Evolutionary conservation across 1,140 invertebrate species (phyloP).

Genomic region (Lasaia peninsularis): DNA sequence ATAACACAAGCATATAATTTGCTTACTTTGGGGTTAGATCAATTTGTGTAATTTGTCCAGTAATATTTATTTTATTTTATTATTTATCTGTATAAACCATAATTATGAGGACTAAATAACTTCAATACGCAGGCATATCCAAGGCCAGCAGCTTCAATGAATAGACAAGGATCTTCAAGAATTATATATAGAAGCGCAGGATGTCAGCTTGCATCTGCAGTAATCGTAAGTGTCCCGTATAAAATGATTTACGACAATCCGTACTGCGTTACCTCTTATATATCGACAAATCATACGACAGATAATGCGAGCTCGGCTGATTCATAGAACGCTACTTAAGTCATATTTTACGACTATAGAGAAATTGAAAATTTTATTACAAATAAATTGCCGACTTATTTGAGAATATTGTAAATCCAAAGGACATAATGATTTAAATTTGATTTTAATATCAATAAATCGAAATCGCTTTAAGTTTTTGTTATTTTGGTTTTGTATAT

Average conservation of each 20-base stretch:
- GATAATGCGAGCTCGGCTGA: constrained; percentile 40
- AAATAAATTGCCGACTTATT: constrained; percentile 41
- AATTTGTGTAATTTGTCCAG: too few relatives aligned
- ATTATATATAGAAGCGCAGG: not conserved
- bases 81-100: too few relatives aligned
- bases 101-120: too few relatives aligned
- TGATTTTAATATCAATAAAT: not conserved
- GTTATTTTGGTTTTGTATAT: too few relatives aligned
- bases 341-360: constrained; percentile 51
- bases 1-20: too few relatives aligned
- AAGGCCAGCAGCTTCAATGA: too few relatives aligned
- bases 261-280: constrained; percentile 52
- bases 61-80: too few relatives aligned
- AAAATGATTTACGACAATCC: constrained; percentile 59
- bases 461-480: too few relatives aligned
- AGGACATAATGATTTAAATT: not conserved
- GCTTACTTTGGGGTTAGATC: too few relatives aligned
- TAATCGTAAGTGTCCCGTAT: constrained; percentile 55
- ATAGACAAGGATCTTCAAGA: too few relatives aligned
- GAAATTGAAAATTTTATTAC: constrained; percentile 69
- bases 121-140: too few relatives aligned
- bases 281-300: constrained; percentile 55
- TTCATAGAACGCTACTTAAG: constrained; percentile 51
- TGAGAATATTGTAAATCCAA: constrained; percentile 27
- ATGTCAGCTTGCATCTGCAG: constrained; percentile 44